Percentiles rank a stretch among this genome's conserved stretches.
Conservation (phyloP, 2,797 vertebrate species). For the Epinephelus malabaricus region DNA sequence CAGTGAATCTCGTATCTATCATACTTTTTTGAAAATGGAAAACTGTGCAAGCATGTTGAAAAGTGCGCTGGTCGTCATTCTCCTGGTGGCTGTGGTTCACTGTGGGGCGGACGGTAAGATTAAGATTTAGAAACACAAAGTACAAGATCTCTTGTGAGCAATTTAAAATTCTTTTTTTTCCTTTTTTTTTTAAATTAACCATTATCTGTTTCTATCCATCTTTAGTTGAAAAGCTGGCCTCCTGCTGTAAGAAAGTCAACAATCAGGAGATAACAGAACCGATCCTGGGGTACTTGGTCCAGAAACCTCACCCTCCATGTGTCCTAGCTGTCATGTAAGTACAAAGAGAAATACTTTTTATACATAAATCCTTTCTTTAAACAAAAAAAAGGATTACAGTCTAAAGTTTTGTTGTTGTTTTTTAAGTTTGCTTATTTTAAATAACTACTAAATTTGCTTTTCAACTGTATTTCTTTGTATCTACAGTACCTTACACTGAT, state of each 20-base stretch:
- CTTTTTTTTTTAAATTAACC: background rate
- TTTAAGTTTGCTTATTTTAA: background rate
- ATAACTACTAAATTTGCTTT: too few relatives aligned
- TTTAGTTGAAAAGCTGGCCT: constrained; percentile 52
- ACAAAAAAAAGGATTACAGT: too few relatives aligned
- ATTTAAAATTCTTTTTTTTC: background rate
- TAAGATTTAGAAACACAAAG: background rate
- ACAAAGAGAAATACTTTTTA: too few relatives aligned
- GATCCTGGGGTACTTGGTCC: constrained; percentile 35
- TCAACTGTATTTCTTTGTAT: too few relatives aligned
- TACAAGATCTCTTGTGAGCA: background rate
- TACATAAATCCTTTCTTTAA: too few relatives aligned
- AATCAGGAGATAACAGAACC: background rate
- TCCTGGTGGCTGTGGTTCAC: constrained; percentile 27
- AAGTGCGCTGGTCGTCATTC: constrained; percentile 23
- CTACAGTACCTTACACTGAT: too few relatives aligned
- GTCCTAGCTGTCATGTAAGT: constrained; percentile 80
- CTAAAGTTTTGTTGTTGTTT: too few relatives aligned
- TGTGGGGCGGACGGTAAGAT: constrained; percentile 38
- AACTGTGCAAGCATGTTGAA: constrained; percentile 32
- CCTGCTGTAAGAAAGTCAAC: constrained; percentile 70
- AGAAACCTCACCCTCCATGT: constrained; percentile 43
- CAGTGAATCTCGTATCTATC: background rate
- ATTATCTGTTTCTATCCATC: accelerated
- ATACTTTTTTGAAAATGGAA: constrained; percentile 29